Base-by-base conservation (phyloP, 2,113 vertebrate genomes). In the Machaerirhynchus nigripectus region DNA sequence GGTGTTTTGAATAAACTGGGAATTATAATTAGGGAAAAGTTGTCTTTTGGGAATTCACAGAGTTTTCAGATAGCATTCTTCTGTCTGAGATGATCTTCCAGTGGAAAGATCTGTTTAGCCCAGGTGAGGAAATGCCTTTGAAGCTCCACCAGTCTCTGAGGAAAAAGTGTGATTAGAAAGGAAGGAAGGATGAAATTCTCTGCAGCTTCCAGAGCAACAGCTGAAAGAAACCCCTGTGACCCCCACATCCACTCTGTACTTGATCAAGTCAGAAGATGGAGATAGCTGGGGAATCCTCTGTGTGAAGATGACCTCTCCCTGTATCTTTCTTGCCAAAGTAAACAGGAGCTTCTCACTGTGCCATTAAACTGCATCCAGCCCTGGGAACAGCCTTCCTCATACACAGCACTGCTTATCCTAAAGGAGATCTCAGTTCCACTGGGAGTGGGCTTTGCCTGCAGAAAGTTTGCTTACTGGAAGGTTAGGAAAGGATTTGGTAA, bases 381-480 rank as follows among this genome's bases (percentile, higher is more conserved):
- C 23, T 67, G 49, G 35, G n/a, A 73, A 39, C 31, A 90, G 76
- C 56, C 24, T 73, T 93, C 67, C 44, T 44, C 19, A 9, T 18
- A 13, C 42, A 13, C 26, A 42, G 56, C 8, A 8, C 31, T 83
- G 35, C 64, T 56, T 28, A 15, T 61, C 73, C 35, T 59, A 16
- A 68, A 65, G 35, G 37, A 79, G 31, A 35, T 37, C n/a, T 61
- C 42, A 7, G 39, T 27, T 89, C 84, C 28, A 8, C 60, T 35
- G 89, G 50, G 56, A 64, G 4, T 10, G 47, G 40, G 33, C n/a
- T 87, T 71, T 75, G 86, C 35, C 35, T 78, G 69, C 52, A 68
- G 39, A 75, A 92, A 94, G 84, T 89, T 92, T 95, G 49, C 84
- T 95, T 91, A 46, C 86, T 87, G 87, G 47, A 89, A 92, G 47